Evolutionary conservation across 2,113 vertebrate species (phyloP).

Genomic region (Dasyurus viverrinus): DNA sequence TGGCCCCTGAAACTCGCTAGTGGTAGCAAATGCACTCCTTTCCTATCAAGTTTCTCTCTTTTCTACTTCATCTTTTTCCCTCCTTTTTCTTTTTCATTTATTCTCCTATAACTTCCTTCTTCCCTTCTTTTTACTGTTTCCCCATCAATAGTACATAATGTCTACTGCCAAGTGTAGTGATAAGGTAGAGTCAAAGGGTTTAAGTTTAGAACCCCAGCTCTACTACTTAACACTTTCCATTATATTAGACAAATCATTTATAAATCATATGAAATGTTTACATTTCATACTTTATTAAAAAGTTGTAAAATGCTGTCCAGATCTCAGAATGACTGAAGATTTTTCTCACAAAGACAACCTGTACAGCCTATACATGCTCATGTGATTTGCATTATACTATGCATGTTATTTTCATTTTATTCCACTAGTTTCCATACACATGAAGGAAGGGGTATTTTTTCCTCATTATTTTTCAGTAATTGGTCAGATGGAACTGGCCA

Average conservation of each 20-base stretch:
- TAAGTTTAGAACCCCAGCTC: constrained; percentile 23
- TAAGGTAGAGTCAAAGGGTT: neutral
- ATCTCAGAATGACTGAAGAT: neutral
- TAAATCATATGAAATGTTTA: neutral
- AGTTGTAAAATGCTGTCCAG: constrained; percentile 6
- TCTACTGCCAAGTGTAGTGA: neutral
- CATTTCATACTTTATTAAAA: constrained; percentile 40
- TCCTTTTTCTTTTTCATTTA: neutral
- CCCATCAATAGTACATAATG: too few species aligned
- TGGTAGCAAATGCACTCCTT: neutral
- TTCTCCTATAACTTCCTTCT: neutral
- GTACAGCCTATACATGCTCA: neutral
- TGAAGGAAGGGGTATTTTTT: neutral
- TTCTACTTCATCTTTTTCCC: neutral
- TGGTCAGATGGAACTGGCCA: neutral
- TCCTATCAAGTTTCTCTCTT: neutral
- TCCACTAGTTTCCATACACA: constrained; percentile 13
- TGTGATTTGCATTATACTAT: constrained; percentile 15
- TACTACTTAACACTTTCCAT: neutral
- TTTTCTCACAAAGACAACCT: constrained; percentile 18
- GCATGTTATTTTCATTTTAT: constrained; percentile 31
- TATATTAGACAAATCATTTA: constrained; percentile 28
- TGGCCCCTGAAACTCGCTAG: neutral
- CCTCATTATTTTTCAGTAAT: neutral
- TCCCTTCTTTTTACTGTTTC: neutral